phyloP scores from a whole-genome alignment of 2,888 invertebrate species.

The Corbicula japonica region DNA sequence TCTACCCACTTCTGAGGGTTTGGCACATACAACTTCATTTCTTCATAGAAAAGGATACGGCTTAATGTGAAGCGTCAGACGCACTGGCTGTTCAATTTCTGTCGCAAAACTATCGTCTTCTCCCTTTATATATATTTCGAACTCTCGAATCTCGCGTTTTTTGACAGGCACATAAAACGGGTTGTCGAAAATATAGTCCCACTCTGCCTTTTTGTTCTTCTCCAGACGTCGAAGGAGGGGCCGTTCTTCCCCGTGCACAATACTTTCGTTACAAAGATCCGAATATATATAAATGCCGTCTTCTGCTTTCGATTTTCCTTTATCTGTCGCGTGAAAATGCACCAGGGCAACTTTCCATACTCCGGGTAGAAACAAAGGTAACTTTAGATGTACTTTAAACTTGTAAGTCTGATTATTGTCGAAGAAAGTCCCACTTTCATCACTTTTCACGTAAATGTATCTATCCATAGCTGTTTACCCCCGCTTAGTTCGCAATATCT shows the following conservation, averaged over 20 bases:
- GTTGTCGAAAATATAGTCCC: slow-evolving; percentile 17
- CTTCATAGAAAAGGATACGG: slow-evolving; percentile 18
- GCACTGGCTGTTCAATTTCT: slow-evolving; percentile 16
- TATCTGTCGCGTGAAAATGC: slow-evolving; percentile 28
- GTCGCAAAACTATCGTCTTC: neutral
- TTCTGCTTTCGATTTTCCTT: slow-evolving; percentile 21
- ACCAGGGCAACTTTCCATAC: slow-evolving; percentile 32
- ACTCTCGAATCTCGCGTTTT: neutral
- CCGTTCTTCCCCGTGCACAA: slow-evolving; percentile 33
- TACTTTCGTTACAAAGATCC: slow-evolving; percentile 32
- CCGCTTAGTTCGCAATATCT: too few relatives aligned
- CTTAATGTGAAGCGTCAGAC: slow-evolving; percentile 29
- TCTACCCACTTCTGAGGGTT: slow-evolving; percentile 51
- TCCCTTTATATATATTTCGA: slow-evolving; percentile 1
- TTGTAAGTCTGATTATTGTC: neutral
- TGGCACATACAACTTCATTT: slow-evolving; percentile 53
- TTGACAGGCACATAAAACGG: slow-evolving; percentile 6
- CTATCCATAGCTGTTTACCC: too few relatives aligned
- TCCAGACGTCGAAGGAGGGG: slow-evolving; percentile 17
- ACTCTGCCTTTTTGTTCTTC: slow-evolving; percentile 14
- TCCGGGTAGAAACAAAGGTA: slow-evolving; percentile 23
- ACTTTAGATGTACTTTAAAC: slow-evolving; percentile 25
- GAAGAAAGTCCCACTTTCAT: neutral
- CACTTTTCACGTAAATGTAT: neutral
- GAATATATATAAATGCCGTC: slow-evolving; percentile 21